Percentiles rank a stretch among this genome's conserved stretches.
These are phyloP conservation scores for Sitta carolinensis DNA, from an alignment of 2,797 vertebrate species.

Conservation along the genomic window DNA sequence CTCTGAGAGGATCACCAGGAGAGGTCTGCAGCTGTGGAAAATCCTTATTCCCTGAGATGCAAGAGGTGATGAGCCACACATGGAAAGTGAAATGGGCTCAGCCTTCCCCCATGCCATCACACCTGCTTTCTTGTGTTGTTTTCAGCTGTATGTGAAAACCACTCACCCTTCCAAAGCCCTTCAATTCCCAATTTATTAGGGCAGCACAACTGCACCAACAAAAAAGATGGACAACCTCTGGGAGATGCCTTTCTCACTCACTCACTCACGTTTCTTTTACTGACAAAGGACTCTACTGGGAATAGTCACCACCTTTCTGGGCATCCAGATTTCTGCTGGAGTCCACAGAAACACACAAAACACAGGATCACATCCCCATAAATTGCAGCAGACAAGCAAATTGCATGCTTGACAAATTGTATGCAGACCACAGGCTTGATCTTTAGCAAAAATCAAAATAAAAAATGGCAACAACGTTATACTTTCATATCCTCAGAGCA, in stretches of 20 bases:
- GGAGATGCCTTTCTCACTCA: background rate
- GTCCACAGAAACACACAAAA: background rate
- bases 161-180: background rate
- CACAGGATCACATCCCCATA: background rate
- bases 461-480: background rate
- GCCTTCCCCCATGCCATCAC: background rate
- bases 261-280: background rate
- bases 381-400: slow-evolving; percentile 10
- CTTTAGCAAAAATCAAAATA: background rate
- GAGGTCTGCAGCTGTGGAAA: background rate
- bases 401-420: background rate
- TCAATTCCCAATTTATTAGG: background rate
- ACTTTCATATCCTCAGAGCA: background rate
- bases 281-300: background rate
- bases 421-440: background rate
- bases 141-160: background rate
- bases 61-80: background rate
- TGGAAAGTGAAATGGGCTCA: background rate
- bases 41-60: background rate
- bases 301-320: background rate
- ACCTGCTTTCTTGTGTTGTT: background rate
- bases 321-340: background rate
- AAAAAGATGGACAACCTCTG: background rate
- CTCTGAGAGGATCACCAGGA: background rate
- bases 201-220: background rate